These are phyloP conservation scores for Gisinianus flammeolus DNA, from an alignment of 2,888 invertebrate genomes.

Conservation along the genomic window DNA sequence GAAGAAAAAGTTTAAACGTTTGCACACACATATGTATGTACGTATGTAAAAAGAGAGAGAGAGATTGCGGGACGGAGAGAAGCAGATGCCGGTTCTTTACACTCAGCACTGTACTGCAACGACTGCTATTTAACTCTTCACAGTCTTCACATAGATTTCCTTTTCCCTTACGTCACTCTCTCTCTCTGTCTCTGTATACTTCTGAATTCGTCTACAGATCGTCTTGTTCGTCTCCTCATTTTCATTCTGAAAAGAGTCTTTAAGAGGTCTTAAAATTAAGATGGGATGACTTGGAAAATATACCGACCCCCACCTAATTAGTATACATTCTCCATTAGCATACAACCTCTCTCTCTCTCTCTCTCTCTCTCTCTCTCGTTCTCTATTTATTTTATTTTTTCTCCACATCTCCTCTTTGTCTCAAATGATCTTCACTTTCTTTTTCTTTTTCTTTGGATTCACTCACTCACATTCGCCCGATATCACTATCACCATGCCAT, in stretches of 20 bases:
- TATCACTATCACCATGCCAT: too few relatives aligned
- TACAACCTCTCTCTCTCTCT: conserved; percentile 3
- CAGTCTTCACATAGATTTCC: too few relatives aligned
- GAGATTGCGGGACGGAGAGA: background rate
- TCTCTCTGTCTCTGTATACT: background rate
- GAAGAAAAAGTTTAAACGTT: background rate
- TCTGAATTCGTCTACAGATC: background rate
- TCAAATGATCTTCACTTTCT: too few relatives aligned
- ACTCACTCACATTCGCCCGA: too few relatives aligned
- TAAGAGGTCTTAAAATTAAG: conserved; percentile 29
- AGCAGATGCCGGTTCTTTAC: background rate
- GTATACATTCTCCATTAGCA: conserved; percentile 16
- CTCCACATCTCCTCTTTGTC: too few relatives aligned
- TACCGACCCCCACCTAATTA: conserved; percentile 22
- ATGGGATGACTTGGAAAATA: conserved; percentile 11
- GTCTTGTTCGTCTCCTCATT: background rate
- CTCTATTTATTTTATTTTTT: too few relatives aligned
- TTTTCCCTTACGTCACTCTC: background rate
- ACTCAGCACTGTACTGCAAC: background rate
- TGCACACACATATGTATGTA: background rate
- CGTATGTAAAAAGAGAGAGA: background rate
- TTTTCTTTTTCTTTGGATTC: too few relatives aligned
- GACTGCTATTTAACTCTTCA: conserved; percentile 2
- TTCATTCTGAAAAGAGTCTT: conserved; percentile 14
- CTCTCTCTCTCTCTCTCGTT: background rate